Evolutionary conservation across 2,797 vertebrate species (phyloP).

Genomic region (Leuciscus waleckii): DNA sequence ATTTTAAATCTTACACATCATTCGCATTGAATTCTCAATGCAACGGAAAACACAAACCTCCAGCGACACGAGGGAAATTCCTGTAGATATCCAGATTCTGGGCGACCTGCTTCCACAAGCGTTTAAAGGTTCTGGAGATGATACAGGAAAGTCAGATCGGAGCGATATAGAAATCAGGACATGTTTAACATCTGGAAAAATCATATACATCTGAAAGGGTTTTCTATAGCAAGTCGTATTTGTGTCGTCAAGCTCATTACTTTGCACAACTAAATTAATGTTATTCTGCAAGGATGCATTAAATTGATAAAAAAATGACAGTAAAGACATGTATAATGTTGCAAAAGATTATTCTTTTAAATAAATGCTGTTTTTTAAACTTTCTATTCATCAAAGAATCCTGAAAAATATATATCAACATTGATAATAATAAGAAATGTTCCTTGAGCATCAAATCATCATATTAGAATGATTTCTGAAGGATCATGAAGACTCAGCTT

Average conservation of each 20-base stretch:
- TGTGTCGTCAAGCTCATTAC: not conserved
- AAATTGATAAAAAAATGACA: not conserved
- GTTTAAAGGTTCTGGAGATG: conserved; percentile 88
- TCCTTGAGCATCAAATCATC: not conserved
- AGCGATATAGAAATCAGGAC: not conserved
- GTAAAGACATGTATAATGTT: not conserved
- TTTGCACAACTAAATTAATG: not conserved
- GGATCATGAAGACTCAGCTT: not conserved
- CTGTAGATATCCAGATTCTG: conserved; percentile 90
- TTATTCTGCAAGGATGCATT: not conserved
- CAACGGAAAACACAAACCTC: conserved; percentile 79
- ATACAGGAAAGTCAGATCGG: not conserved
- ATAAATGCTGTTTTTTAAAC: not conserved
- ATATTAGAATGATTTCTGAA: not conserved
- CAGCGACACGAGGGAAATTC: conserved; percentile 89
- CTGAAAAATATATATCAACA: not conserved
- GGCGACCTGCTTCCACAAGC: conserved; percentile 92
- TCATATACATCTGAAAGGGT: not conserved
- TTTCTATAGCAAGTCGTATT: not conserved
- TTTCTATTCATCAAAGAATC: not conserved
- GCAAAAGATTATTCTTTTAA: not conserved
- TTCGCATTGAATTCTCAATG: not conserved
- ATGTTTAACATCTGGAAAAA: not conserved
- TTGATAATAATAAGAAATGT: too few relatives aligned
- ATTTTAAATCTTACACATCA: not conserved